Evolutionary conservation across 2,888 invertebrate genomes (phyloP), one percentile per base, ranked within the genome.

Genomic region (Rotaria sp.): DNA sequence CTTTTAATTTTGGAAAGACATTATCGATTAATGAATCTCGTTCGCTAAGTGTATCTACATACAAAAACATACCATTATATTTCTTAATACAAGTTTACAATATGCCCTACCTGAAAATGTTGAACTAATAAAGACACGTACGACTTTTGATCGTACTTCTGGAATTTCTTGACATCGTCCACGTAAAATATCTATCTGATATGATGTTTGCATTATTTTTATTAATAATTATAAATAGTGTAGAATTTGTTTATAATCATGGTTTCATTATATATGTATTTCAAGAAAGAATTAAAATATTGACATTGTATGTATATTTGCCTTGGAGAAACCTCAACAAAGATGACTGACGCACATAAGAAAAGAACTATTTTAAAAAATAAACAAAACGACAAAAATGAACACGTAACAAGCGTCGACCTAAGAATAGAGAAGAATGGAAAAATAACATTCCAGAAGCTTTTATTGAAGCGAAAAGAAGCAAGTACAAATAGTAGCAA

Each of bases 1-100:
- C 89, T 84, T 90, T 87, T 11, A 90, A 88, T 84, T 87, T 88
- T 1, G 90, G 90, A 41, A 84, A 86, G 48, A 86, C 55, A 55
- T 55, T 84, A 18, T 80, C 84, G 2, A 86, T 86, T 35, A 86
- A 84, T 41, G 67, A 86, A 13, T 86, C 86, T 50, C 86, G 21
- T 75, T 86, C 86, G 35, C 67, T 26, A 21, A 84, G 86, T 35
- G 86, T 86, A 38, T 86, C 86, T 86, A 18, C 18, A 26, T 45
- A 35, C 15, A 52, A 50, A n/a, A 74, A 38, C 8, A 21, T 50
- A 38, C 13, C 50, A 50, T 18, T 18, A 18, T 3, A 18, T 50
- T 50, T 50, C 50, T 8, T 45, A 0, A 50, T 50, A 18, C 3
- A 50, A 50, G 15, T 0, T 1, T 13, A 18, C 0, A 45, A 13